Evolutionary conservation across 1,140 invertebrate genomes (phyloP).

Genomic region (Drosophila ercepeae): DNA sequence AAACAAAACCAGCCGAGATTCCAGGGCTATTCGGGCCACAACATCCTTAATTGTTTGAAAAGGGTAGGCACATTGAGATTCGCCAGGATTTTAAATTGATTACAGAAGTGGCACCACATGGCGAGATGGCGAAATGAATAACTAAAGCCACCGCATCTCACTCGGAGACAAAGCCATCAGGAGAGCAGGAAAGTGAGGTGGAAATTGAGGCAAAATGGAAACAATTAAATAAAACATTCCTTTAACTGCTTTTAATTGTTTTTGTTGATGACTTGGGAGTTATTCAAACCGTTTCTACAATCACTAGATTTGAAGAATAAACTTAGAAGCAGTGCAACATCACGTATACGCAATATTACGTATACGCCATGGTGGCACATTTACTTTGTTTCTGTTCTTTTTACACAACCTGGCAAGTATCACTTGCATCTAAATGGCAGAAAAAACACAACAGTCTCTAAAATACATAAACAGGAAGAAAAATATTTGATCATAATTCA

Average conservation of each 20-base stretch:
- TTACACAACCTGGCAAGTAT: neutral
- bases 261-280: no score
- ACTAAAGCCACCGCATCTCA: slow-evolving; percentile 17
- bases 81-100: slow-evolving; percentile 27
- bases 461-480: neutral
- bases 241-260: slow-evolving; percentile 38
- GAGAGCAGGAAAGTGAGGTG: slow-evolving; percentile 31
- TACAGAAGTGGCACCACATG: slow-evolving; percentile 23
- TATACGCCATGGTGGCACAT: neutral
- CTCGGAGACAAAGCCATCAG: neutral
- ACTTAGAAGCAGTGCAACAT: no score
- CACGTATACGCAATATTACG: no score
- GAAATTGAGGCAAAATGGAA: slow-evolving; percentile 31
- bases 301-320: no score
- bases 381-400: neutral
- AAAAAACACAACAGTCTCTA: neutral
- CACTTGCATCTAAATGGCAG: neutral
- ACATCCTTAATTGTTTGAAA: slow-evolving; percentile 11
- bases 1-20: slow-evolving; percentile 23
- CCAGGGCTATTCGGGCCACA: neutral
- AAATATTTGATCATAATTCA: neutral
- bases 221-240: slow-evolving; percentile 52
- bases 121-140: slow-evolving; percentile 25
- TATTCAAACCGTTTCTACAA: no score
- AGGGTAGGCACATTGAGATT: slow-evolving; percentile 4